phyloP scores from a whole-genome alignment of 2,888 invertebrate species.

The Clivina fossor region DNA sequence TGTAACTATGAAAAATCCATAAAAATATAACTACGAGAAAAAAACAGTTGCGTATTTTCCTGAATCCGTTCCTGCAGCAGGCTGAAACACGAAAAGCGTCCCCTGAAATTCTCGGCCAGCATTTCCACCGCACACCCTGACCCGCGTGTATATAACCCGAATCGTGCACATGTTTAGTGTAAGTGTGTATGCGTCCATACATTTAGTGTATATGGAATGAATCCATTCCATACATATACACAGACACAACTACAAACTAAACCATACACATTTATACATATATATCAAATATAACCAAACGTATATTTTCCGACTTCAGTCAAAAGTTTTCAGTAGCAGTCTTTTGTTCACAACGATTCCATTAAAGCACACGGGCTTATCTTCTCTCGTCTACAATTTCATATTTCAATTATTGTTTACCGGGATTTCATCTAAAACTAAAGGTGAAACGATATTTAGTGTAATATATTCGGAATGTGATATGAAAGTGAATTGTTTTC shows the following conservation, averaged over 20 bases:
- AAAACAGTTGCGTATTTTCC: not conserved
- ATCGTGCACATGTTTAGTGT: not conserved
- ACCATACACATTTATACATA: too few relatives aligned
- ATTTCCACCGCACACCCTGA: constrained; percentile 14
- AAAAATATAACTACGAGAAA: too few relatives aligned
- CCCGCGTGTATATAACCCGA: not conserved
- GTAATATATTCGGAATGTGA: not conserved
- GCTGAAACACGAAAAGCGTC: not conserved
- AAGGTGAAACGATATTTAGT: constrained; percentile 4
- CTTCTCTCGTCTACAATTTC: too few relatives aligned
- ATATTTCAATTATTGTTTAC: not conserved
- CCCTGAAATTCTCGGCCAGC: constrained; percentile 14
- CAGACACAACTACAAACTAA: not conserved
- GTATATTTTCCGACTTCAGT: not conserved
- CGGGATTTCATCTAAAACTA: not conserved
- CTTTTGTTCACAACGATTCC: constrained; percentile 1
- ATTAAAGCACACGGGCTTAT: not conserved
- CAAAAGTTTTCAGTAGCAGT: constrained; percentile 6
- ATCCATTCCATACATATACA: constrained; percentile 6
- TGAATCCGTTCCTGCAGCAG: constrained; percentile 9
- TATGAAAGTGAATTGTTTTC: not conserved
- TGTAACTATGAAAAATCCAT: too few relatives aligned
- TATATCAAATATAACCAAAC: constrained; percentile 3
- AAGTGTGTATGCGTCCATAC: not conserved
- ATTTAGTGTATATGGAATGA: too few relatives aligned